Conservation (phyloP, 2,888 invertebrate genomes). For the Trilocha varians region DNA sequence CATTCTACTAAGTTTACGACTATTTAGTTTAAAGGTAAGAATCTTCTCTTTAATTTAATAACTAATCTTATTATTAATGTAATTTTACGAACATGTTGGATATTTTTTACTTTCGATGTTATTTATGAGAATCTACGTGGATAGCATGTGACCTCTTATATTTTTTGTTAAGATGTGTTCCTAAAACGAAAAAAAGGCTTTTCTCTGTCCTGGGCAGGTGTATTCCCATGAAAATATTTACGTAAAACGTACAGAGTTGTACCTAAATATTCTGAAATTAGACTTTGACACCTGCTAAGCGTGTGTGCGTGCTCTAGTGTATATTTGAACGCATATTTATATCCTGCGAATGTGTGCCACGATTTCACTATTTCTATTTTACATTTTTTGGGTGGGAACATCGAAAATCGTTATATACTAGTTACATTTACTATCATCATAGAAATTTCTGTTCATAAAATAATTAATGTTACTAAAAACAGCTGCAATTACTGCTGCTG, state of each 20-base stretch:
- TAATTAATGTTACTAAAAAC: too few species aligned
- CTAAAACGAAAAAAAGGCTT: background rate
- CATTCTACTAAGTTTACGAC: too few species aligned
- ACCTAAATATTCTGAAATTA: conserved; percentile 44
- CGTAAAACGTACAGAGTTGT: conserved; percentile 23
- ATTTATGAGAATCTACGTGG: conserved; percentile 15
- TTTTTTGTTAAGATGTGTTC: background rate
- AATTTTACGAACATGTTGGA: too few species aligned
- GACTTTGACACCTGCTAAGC: conserved; percentile 60
- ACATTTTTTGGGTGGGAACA: too few species aligned
- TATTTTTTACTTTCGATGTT: too few species aligned
- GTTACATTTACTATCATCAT: too few species aligned
- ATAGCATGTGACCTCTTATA: conserved; percentile 21
- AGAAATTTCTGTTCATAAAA: too few species aligned
- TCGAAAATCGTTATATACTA: too few species aligned
- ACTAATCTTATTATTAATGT: too few species aligned
- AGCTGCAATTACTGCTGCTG: too few species aligned
- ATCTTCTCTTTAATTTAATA: too few species aligned
- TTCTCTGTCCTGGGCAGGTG: background rate
- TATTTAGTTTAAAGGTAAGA: too few species aligned
- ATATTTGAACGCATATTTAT: conserved; percentile 34
- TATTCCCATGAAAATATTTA: conserved; percentile 14
- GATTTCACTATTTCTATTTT: conserved; percentile 26
- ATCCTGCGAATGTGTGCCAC: conserved; percentile 32
- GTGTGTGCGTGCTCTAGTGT: conserved; percentile 41